Percentiles rank a stretch among this genome's conserved stretches.
Evolutionary conservation across 2,113 vertebrate genomes (phyloP).

Genomic region (Panurus biarmicus): DNA sequence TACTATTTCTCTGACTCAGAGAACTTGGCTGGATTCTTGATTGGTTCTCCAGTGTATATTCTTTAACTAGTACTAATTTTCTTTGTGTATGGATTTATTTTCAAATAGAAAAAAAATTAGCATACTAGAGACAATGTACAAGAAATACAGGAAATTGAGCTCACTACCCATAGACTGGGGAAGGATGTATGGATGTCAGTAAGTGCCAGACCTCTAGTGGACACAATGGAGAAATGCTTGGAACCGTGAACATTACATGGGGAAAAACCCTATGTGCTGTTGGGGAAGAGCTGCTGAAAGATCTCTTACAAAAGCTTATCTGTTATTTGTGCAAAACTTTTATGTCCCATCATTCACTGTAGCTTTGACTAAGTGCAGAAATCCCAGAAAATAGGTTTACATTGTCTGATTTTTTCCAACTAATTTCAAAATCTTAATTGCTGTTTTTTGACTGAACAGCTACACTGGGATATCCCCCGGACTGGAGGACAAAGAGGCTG

Average conservation of each 20-base stretch:
- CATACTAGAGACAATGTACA: neutral
- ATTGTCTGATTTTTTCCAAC: neutral
- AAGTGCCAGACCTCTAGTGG: neutral
- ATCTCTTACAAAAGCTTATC: neutral
- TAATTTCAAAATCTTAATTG: neutral
- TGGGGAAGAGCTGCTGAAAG: neutral
- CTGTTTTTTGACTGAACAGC: neutral
- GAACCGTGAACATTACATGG: fast-evolving
- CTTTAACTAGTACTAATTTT: neutral
- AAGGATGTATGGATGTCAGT: neutral
- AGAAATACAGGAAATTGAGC: neutral
- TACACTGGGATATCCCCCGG: neutral
- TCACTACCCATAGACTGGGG: neutral
- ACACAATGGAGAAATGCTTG: neutral
- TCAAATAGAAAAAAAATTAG: neutral
- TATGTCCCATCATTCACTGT: neutral
- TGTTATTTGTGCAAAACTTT: neutral
- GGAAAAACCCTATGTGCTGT: fast-evolving
- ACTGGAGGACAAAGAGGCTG: neutral
- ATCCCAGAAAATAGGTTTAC: neutral
- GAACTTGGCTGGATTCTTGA: neutral
- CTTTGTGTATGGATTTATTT: neutral
- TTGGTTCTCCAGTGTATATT: neutral
- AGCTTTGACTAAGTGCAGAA: neutral
- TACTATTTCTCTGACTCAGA: neutral